phyloP scores from a whole-genome alignment of 2,797 vertebrate genomes.

The Sphenodon punctatus region DNA sequence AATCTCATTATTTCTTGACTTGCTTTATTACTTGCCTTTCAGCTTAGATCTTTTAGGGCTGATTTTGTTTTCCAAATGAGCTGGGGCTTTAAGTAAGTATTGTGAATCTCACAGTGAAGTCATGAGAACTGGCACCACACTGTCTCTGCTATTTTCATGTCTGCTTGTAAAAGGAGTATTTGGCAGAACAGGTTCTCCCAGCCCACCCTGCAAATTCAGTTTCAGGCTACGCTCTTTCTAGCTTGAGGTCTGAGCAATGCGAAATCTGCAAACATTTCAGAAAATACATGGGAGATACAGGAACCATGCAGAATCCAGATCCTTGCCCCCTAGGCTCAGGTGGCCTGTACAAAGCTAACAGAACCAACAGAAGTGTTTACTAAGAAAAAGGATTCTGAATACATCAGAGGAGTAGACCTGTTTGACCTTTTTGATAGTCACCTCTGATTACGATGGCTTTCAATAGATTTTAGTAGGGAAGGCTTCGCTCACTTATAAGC shows the following conservation, averaged over 20 bases:
- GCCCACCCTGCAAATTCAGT: neutral
- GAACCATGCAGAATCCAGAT: conserved; percentile 34
- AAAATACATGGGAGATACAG: too few species aligned
- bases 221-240: neutral
- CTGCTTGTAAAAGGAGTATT: neutral
- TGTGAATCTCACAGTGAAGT: neutral
- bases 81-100: neutral
- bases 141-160: neutral
- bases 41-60: too few species aligned
- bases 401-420: neutral
- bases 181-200: neutral
- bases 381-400: neutral
- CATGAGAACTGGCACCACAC: neutral
- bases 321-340: neutral
- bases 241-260: neutral
- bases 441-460: neutral
- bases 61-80: too few species aligned
- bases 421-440: neutral
- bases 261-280: neutral
- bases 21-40: too few species aligned
- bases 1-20: too few species aligned
- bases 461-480: neutral
- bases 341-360: neutral
- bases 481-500: neutral
- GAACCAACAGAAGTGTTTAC: conserved; percentile 26